A percentile compares a stretch with the other conserved stretches of the same genome.
Conservation (phyloP, 2,888 invertebrate genomes). For the Hemaris fuciformis region DNA sequence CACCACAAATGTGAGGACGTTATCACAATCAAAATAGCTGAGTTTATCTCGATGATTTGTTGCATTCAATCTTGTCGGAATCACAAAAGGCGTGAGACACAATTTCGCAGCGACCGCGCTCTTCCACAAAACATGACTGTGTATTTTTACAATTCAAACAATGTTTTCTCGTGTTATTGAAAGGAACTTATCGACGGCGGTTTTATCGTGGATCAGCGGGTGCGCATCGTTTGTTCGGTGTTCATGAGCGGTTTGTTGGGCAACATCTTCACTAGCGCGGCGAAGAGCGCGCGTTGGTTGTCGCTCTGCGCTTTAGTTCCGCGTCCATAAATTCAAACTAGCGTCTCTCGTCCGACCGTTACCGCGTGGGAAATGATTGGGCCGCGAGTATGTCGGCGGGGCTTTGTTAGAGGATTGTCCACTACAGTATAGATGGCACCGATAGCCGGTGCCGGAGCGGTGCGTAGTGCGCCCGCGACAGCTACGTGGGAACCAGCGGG, state of each 20-base stretch:
- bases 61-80: constrained; percentile 21
- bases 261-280: constrained; percentile 45
- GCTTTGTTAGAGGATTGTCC: constrained; percentile 81
- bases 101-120: constrained; percentile 32
- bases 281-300: constrained; percentile 56
- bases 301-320: constrained; percentile 52
- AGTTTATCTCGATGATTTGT: constrained; percentile 12
- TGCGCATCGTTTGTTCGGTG: constrained; percentile 50
- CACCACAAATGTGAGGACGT: constrained; percentile 10
- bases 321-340: constrained; percentile 71
- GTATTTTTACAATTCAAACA: constrained; percentile 53
- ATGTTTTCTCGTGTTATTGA: constrained; percentile 74
- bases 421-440: constrained; percentile 75
- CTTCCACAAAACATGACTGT: constrained; percentile 12
- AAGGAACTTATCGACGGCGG: constrained; percentile 77
- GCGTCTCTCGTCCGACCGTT: constrained; percentile 73
- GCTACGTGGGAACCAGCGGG: constrained; percentile 75
- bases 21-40: constrained; percentile 10
- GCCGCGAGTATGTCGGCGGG: constrained; percentile 57
- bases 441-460: constrained; percentile 55
- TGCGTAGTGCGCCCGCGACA: constrained; percentile 66
- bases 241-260: constrained; percentile 57
- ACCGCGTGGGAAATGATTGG: constrained; percentile 80
- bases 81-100: constrained; percentile 35
- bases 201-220: constrained; percentile 71